Conservation (phyloP, 2,797 vertebrate species). For the Gorsachius magnificus region DNA sequence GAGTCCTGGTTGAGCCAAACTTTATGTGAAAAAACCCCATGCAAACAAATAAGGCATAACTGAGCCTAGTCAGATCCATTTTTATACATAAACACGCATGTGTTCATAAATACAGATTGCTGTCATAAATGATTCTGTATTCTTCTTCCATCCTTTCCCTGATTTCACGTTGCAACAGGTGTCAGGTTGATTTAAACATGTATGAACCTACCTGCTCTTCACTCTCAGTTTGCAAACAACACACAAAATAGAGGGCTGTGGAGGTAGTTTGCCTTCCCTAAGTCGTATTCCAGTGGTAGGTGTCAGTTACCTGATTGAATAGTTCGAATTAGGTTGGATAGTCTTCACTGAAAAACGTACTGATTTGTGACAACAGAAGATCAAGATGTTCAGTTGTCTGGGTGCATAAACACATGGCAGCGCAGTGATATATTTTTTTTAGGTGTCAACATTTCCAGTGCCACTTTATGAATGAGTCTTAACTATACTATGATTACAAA, state of each 20-base stretch:
- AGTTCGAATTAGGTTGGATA: not conserved
- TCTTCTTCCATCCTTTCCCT: not conserved
- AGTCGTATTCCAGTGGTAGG: not conserved
- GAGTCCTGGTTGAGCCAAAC: constrained; percentile 9
- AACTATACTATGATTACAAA: not conserved
- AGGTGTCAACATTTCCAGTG: not conserved
- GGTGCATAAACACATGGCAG: not conserved
- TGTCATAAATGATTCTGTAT: not conserved
- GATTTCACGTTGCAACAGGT: not conserved
- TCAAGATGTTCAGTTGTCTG: not conserved
- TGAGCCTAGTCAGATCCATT: not conserved
- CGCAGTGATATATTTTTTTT: not conserved
- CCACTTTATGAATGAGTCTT: constrained; percentile 38
- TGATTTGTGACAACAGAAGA: not conserved
- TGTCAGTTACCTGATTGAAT: not conserved
- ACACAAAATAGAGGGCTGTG: not conserved
- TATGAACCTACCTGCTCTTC: not conserved
- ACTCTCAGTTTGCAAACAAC: not conserved
- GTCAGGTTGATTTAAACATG: not conserved
- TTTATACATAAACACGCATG: not conserved
- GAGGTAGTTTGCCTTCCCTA: not conserved
- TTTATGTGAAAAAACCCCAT: not conserved
- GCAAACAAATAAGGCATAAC: not conserved
- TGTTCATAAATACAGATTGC: not conserved
- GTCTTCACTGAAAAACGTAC: constrained; percentile 4